phyloP scores from a whole-genome alignment of 1,140 invertebrate species.

The Penaeus indicus region DNA sequence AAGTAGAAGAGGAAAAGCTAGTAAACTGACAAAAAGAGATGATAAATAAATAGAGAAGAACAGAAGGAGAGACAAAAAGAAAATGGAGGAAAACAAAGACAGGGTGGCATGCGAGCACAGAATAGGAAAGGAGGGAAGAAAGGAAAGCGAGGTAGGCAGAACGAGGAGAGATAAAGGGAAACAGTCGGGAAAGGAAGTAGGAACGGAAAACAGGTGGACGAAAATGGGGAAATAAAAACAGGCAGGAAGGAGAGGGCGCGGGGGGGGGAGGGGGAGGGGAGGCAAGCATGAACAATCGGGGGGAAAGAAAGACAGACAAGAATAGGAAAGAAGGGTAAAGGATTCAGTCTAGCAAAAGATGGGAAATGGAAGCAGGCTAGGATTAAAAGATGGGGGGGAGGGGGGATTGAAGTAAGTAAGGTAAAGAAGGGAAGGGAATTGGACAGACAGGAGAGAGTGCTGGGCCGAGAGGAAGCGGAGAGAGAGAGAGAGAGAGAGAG shows the following conservation, averaged over 20 bases:
- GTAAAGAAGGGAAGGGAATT: neutral
- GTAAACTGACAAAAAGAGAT: neutral
- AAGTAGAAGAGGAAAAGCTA: neutral
- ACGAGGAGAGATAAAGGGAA: neutral
- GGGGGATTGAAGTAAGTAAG: no score
- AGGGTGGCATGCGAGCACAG: neutral
- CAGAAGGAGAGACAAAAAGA: neutral
- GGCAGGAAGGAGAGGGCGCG: neutral
- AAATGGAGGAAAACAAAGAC: neutral
- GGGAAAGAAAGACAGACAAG: neutral
- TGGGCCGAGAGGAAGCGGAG: neutral
- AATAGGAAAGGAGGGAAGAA: neutral
- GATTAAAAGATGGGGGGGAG: no score
- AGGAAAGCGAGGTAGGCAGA: neutral
- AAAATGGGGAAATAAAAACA: neutral
- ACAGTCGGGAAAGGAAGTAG: neutral
- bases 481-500: neutral
- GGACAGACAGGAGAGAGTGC: neutral
- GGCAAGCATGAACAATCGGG: neutral
- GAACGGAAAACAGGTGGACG: neutral
- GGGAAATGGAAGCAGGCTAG: neutral
- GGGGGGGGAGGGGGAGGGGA: neutral
- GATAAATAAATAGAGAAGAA: constrained; percentile 1
- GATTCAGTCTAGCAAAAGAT: neutral
- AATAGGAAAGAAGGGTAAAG: neutral